Conservation (phyloP, 2,888 invertebrate species). For the Romanomermis culicivorax region DNA sequence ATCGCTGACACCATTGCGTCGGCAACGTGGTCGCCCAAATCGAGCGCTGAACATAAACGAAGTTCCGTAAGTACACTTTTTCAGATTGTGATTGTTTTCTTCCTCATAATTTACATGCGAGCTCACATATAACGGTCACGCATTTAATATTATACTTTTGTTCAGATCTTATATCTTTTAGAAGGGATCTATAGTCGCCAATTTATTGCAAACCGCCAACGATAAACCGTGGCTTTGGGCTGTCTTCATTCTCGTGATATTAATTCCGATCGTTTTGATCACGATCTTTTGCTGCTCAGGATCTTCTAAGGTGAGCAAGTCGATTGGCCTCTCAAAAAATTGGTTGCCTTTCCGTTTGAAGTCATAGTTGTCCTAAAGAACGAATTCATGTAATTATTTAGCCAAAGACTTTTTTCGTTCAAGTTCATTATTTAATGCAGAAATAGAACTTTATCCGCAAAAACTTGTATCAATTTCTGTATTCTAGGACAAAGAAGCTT, state of each 20-base stretch:
- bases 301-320: conserved; percentile 11
- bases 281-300: conserved; percentile 54
- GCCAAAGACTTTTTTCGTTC: no score
- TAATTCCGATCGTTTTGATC: conserved; percentile 53
- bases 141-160: no score
- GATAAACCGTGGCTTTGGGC: conserved; percentile 78
- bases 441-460: no score
- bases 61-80: neutral
- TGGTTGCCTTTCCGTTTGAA: no score
- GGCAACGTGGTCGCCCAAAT: conserved; percentile 61
- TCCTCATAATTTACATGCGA: neutral
- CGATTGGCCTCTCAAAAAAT: no score
- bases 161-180: conserved; percentile 3
- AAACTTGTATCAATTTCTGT: neutral
- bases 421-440: no score
- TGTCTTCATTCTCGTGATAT: conserved; percentile 52
- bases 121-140: neutral
- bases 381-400: no score
- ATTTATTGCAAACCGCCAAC: conserved; percentile 51
- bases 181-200: conserved; percentile 38
- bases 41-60: conserved; percentile 31
- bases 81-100: neutral
- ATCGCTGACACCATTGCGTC: conserved; percentile 58
- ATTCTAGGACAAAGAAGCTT: conserved; percentile 34
- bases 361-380: no score